Base-by-base conservation (phyloP, 2,888 invertebrate genomes). In the Cristatella mucedo region DNA sequence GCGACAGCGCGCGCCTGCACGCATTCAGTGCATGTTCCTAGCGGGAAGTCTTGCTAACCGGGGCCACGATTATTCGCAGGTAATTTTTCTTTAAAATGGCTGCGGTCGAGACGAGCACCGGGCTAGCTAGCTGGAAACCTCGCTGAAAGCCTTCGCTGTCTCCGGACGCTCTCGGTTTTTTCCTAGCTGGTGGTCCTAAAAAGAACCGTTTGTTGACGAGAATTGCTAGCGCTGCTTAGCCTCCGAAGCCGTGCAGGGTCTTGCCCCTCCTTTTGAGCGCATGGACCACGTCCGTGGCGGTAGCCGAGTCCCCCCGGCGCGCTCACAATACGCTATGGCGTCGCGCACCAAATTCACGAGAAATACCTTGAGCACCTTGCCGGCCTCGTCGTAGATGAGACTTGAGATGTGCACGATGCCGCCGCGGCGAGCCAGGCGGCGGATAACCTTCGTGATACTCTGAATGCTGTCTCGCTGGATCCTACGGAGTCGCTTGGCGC, bases 251-350 rank as follows among this genome's bases (percentile, higher is more conserved):
- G 65, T 82, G 82, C 9, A 82, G 64, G 44, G 82, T 82, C 50
- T 80, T 72, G 3, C 81, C 80, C 67, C 82, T 81, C 37, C 81
- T 70, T 59, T 83, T 82, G 55, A 82, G 63, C 11, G 81, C 81
- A 56, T 82, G 83, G 36, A 83, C 81, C 9, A 84, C 79, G 52
- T 83, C 82, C 82, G 82, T 82, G 13, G 82, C 81, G 0, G 82
- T 83, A 30, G 83, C 82, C 1, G 82, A 84, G 69, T 84, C 84
- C 51, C 82, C 71, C 66, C n/a, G n/a, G n/a, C n/a, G n/a, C n/a
- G n/a, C n/a, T n/a, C 82, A 1, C 81, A 82, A 64, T 82, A 82
- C 3, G 80, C 82, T 38, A 82, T 81, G n/a, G 82, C 80, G 57
- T 82, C 82, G 32, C 79, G 72, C 51, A 83, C 80, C 22, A 82